These are phyloP conservation scores for Lasioglossum figueresi DNA, from an alignment of 2,888 invertebrate genomes.

Conservation along the genomic window DNA sequence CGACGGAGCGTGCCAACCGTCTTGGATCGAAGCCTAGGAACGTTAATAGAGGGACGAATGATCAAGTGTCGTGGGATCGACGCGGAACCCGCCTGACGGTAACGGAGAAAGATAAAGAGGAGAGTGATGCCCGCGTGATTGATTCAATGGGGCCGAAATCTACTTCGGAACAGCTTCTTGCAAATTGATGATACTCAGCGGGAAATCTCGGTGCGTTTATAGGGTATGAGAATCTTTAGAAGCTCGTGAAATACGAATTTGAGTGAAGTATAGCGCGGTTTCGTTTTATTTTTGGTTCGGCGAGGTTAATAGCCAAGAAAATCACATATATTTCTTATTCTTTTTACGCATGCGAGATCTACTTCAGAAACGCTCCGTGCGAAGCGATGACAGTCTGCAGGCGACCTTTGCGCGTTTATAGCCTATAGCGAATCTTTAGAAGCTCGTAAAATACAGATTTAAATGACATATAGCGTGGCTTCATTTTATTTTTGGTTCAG, in stretches of 20 bases:
- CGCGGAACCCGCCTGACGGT: background rate
- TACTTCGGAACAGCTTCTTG: background rate
- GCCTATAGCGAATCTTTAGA: background rate
- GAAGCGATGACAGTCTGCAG: background rate
- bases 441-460: background rate
- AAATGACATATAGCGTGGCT: background rate
- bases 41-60: constrained; percentile 34
- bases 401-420: background rate
- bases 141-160: constrained; percentile 18
- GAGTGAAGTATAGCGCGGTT: background rate
- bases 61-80: constrained; percentile 6
- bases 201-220: background rate
- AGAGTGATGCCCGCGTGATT: constrained; percentile 19
- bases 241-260: background rate
- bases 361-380: background rate
- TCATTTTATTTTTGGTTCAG: background rate
- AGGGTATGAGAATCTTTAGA: background rate
- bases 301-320: background rate
- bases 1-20: constrained; percentile 18
- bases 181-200: background rate
- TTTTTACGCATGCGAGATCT: background rate
- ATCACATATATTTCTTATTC: background rate
- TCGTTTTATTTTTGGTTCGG: background rate
- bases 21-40: constrained; percentile 46
- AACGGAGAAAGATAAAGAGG: constrained; percentile 16